Evolutionary conservation across 2,113 vertebrate genomes (phyloP).

Genomic region (Dipodomys merriami): DNA sequence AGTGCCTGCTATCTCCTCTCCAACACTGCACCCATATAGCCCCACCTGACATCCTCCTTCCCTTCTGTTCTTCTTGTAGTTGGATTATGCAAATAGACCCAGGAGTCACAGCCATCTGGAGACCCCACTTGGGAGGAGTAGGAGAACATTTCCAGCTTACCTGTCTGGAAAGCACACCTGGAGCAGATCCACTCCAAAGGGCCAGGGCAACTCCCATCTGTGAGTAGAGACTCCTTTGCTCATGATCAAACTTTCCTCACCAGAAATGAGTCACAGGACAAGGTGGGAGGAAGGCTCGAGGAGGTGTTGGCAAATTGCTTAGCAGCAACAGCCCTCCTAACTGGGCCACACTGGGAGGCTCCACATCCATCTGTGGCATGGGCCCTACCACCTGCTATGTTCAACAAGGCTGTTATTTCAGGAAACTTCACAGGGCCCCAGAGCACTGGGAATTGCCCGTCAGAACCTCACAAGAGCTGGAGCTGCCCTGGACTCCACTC

Average conservation of each 20-base stretch:
- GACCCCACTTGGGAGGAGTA: neutral
- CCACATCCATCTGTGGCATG: constrained; percentile 18
- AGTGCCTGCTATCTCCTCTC: neutral
- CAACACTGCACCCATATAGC: neutral
- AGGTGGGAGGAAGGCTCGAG: constrained; percentile 2
- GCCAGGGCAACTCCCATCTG: constrained; percentile 74
- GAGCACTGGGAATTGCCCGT: neutral
- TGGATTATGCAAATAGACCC: neutral
- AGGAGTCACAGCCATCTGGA: constrained; percentile 9
- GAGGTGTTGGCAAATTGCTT: constrained; percentile 49
- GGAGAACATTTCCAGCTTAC: constrained; percentile 35
- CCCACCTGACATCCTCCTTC: neutral
- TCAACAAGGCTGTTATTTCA: constrained; percentile 44
- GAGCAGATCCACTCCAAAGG: constrained; percentile 67
- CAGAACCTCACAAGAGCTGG: neutral
- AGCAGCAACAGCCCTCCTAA: neutral
- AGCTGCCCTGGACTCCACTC: neutral
- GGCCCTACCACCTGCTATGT: neutral
- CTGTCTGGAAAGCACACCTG: constrained; percentile 58
- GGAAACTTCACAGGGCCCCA: neutral
- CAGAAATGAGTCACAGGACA: constrained; percentile 71
- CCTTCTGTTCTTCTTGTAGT: neutral
- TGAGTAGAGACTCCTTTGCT: constrained; percentile 75
- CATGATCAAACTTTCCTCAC: constrained; percentile 77
- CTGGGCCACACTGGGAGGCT: neutral